These are phyloP conservation scores for Solea solea DNA, from an alignment of 2,113 vertebrate species.

Conservation along the genomic window DNA sequence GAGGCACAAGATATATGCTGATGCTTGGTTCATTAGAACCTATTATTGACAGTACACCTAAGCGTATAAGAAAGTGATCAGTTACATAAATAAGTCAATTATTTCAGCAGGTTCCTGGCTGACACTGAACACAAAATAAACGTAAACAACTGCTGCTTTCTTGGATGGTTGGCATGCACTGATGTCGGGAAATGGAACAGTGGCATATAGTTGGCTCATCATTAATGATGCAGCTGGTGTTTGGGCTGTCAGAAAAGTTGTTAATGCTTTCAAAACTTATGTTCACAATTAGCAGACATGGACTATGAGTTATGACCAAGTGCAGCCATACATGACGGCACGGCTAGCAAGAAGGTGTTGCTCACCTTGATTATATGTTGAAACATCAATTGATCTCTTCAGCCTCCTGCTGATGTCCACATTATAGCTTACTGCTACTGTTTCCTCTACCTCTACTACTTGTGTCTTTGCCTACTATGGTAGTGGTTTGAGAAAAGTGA, in stretches of 20 bases:
- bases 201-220: background rate
- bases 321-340: too few relatives aligned
- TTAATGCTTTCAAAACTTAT: background rate
- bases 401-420: too few relatives aligned
- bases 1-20: slow-evolving; percentile 30
- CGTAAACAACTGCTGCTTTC: background rate
- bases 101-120: slow-evolving; percentile 28
- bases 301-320: too few relatives aligned
- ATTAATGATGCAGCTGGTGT: background rate
- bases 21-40: slow-evolving; percentile 33
- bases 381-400: too few relatives aligned
- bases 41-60: slow-evolving; percentile 29
- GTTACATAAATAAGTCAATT: slow-evolving; percentile 27
- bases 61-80: slow-evolving; percentile 25
- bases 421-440: too few relatives aligned
- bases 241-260: background rate
- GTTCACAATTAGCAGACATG: too few relatives aligned
- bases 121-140: background rate
- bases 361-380: too few relatives aligned
- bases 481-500: too few relatives aligned
- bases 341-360: too few relatives aligned
- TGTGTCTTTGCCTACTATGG: too few relatives aligned
- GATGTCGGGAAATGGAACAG: background rate
- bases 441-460: too few relatives aligned
- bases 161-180: background rate